Evolutionary conservation across 1,140 invertebrate genomes (phyloP), one percentile per base, ranked within the genome.

Genomic region (Cydia amplana): DNA sequence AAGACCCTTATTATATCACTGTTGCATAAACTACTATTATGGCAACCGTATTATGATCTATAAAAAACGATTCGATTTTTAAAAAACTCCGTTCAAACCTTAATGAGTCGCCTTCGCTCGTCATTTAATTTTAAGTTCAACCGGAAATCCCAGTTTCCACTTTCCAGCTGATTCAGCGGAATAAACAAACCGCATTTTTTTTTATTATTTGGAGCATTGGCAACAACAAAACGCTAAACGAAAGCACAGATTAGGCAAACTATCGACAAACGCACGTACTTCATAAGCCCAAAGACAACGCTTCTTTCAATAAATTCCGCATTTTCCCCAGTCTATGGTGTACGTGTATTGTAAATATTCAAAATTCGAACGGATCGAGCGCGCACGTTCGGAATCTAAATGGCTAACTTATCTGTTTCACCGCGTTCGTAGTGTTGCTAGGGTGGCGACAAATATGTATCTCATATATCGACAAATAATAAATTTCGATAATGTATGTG

Each of bases 281-380:
- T 70, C 65, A 70, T 70, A 70, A 70, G 65, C n/a, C n/a, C n/a
- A 70, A 6, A 70, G 65, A 70, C 32, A 70, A 36, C 65, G 65
- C 32, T 18, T 36, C 65, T 73, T 73, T 73, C 72, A 49, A 73
- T 73, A 73, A 73, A 73, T 73, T 43, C 43, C 72, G 72, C 72
- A n/a, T 73, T 73, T 73, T 51, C 72, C 2, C 72, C 14, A 25
- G 72, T 51, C 43, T 46, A 49, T 49, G 72, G 72, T 73, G 32
- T 73, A 73, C 46, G 72, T 73, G 46, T 73, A 51, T 73, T 51
- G 72, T 73, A 73, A 73, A 73, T 73, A 73, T 73, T 73, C 72
- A 73, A 73, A 73, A 73, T 73, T 73, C 72, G 72, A 73, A 43
- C 72, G 72, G 46, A 51, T 51, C 46, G 72, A 51, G 20, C 72